Base-by-base conservation (phyloP, 1,140 invertebrate genomes). In the Bombus ignitus region DNA sequence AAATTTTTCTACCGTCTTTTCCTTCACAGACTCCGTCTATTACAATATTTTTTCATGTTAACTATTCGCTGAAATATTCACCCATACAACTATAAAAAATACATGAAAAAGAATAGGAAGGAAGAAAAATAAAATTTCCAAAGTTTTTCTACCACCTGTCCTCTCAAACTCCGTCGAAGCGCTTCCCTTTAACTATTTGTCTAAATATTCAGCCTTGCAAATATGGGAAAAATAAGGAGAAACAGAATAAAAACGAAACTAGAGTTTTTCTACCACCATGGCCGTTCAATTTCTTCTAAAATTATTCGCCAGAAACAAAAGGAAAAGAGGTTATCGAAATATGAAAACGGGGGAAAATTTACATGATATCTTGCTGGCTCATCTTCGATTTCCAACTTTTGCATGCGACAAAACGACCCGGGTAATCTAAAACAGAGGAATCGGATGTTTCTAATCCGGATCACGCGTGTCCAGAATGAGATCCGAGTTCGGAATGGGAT, bases 401-500 rank as follows among this genome's bases (percentile, higher is more conserved):
- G 70, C 57, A 57, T 18, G 73, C 47, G 77, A n/a, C 53, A n/a
- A 73, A 80, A 72, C 83, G 77, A 42, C 25, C 32, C 25, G 68
- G 32, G 32, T 62, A 53, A 80, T 72, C 68, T 53, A 77, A 25
- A 80, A 85, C 68, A 47, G 68, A 42, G 32, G 28, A 53, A 72
- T 68, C 59, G 44, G 77, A 80, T 39, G 68, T 72, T 85, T 80
- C 83, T 85, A 80, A 85, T 85, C 83, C 83, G 83, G 83, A 71
- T 85, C 83, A 80, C 68, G 83, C 77, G 68, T 85, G 83, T 85
- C 35, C 77, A 80, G 83, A 85, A 80, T 85, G 83, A 85, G 83
- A 84, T 84, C 74, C 68, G 39, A 37, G 12, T n/a, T 28, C 12
- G n/a, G 68, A 72, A 80, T 80, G 53, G 83, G 39, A 85, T 85